Evolutionary conservation across 1,140 invertebrate genomes (phyloP).

Genomic region (Lamellibrachia luymesi): DNA sequence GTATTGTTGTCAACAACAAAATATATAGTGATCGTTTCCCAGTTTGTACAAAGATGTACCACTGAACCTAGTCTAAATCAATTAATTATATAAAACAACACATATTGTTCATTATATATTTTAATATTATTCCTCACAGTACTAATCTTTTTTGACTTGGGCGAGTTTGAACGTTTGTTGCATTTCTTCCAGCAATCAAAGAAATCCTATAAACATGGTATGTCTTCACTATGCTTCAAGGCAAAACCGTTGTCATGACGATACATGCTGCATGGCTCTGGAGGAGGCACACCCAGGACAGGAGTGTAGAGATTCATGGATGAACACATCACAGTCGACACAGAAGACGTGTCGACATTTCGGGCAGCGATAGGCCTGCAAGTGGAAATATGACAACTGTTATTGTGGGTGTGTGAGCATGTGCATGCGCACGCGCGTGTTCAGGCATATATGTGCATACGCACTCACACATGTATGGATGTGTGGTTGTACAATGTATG

Average conservation of each 20-base stretch:
- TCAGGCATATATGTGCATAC: too few relatives aligned
- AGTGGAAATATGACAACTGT: conserved; percentile 13
- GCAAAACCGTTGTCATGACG: not conserved
- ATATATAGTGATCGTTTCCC: not conserved
- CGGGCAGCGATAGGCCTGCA: conserved; percentile 65
- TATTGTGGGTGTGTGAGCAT: not conserved
- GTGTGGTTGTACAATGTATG: too few relatives aligned
- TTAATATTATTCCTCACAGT: not conserved
- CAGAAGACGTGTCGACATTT: conserved; percentile 81
- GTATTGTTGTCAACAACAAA: not conserved
- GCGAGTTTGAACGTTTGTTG: not conserved
- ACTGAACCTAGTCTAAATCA: not conserved
- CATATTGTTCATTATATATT: not conserved
- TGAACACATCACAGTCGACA: conserved; percentile 91
- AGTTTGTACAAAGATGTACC: too few relatives aligned
- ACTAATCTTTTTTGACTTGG: not conserved
- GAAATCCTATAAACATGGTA: not conserved
- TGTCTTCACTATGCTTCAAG: not conserved
- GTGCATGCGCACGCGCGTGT: too few relatives aligned
- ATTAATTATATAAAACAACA: not conserved
- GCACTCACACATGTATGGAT: too few relatives aligned
- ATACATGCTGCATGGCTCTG: conserved; percentile 36
- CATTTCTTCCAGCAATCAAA: not conserved
- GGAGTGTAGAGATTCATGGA: conserved; percentile 88
- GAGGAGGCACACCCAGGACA: conserved; percentile 85